Evolutionary conservation across 2,888 invertebrate genomes (phyloP).

Genomic region (Thera obeliscata): DNA sequence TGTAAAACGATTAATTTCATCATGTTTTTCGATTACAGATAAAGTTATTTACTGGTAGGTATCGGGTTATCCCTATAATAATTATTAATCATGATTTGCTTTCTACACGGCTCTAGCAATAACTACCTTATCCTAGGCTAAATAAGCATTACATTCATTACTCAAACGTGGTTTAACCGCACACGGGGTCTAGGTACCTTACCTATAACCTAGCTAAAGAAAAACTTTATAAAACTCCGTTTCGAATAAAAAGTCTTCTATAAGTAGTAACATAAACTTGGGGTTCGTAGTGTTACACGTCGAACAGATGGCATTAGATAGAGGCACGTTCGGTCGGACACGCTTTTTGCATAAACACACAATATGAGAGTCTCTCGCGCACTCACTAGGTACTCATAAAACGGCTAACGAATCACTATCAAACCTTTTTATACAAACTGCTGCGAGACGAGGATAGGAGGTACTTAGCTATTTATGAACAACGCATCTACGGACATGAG

Average conservation of each 20-base stretch:
- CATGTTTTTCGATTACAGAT: background rate
- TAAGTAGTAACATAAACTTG: conserved; percentile 6
- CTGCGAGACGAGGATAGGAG: background rate
- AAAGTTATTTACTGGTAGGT: background rate
- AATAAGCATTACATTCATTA: too few species aligned
- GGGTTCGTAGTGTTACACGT: conserved; percentile 1
- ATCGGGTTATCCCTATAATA: too few species aligned
- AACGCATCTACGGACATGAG: background rate
- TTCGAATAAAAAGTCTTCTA: background rate
- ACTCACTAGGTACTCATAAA: conserved; percentile 11
- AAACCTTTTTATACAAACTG: background rate
- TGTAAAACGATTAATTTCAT: background rate
- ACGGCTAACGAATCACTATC: conserved; percentile 1
- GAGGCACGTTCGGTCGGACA: conserved; percentile 12
- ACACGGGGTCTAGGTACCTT: too few species aligned
- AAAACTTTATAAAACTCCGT: background rate
- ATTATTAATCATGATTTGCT: too few species aligned
- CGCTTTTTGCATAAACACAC: conserved; percentile 27
- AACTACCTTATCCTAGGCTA: too few species aligned
- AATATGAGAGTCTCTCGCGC: conserved; percentile 12
- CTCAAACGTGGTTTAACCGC: too few species aligned
- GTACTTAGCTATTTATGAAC: background rate
- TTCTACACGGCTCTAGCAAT: too few species aligned
- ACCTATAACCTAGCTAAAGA: background rate
- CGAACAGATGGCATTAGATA: conserved; percentile 2